phyloP scores from a whole-genome alignment of 2,888 invertebrate genomes.

The Brachycybe producta region DNA sequence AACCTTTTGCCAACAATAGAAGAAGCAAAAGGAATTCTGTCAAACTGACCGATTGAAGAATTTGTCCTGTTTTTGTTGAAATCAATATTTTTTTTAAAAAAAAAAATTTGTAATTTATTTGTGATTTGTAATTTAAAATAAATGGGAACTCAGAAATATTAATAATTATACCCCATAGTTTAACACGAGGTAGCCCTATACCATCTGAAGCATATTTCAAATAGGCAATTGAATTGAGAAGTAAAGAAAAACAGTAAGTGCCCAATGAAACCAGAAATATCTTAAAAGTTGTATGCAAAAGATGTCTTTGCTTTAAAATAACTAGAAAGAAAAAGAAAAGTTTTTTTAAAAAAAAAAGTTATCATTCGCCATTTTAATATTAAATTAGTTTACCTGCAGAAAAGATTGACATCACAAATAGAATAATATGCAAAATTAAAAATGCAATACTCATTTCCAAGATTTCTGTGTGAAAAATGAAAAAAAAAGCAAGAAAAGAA shows the following conservation, averaged over 20 bases:
- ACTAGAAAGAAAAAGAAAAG: conserved; percentile 40
- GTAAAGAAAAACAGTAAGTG: conserved; percentile 52
- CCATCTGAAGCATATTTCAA: conserved; percentile 67
- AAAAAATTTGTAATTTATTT: conserved; percentile 6
- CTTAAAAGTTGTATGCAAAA: conserved; percentile 79
- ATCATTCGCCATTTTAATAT: not conserved
- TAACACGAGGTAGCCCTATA: conserved; percentile 40
- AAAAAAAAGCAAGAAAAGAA: not conserved
- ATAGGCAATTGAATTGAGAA: conserved; percentile 55
- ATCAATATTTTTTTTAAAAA: conserved; percentile 15
- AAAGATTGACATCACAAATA: conserved; percentile 56
- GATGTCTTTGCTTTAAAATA: conserved; percentile 60
- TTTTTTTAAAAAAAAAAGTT: not conserved
- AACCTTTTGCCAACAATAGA: conserved; percentile 74
- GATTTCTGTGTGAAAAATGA: conserved; percentile 50
- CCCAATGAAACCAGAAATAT: conserved; percentile 59
- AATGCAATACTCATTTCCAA: conserved; percentile 66
- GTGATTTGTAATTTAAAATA: not conserved
- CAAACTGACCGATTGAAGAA: conserved; percentile 57
- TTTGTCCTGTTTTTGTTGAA: conserved; percentile 55
- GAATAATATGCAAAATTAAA: conserved; percentile 54
- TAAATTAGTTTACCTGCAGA: conserved; percentile 42
- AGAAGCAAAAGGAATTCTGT: conserved; percentile 62
- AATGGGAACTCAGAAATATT: not conserved
- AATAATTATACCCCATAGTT: conserved; percentile 35